Evolutionary conservation across 2,797 vertebrate species (phyloP).

Genomic region (Tangara arthus): DNA sequence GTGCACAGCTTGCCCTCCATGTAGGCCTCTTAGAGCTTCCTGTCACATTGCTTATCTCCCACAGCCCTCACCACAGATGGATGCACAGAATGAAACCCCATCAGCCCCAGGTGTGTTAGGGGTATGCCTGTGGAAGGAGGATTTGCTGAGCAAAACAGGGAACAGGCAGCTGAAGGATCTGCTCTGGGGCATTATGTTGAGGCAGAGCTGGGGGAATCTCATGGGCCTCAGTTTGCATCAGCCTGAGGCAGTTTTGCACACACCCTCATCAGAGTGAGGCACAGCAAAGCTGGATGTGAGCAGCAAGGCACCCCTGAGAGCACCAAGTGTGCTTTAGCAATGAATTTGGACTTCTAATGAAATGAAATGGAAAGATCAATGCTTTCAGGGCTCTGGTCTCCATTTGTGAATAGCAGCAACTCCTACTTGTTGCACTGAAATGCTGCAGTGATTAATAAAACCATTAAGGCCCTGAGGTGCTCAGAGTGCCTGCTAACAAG

Average conservation of each 20-base stretch:
- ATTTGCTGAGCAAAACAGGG: not conserved
- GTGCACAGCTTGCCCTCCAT: not conserved
- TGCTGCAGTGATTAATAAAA: not conserved
- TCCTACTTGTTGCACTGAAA: not conserved
- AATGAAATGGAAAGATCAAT: not conserved
- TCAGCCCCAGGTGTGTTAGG: not conserved
- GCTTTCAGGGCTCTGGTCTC: not conserved
- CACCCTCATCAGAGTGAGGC: not conserved
- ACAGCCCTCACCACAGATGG: not conserved
- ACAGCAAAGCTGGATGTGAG: not conserved
- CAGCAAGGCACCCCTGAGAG: not conserved
- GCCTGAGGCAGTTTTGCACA: not conserved
- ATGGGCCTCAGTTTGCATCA: not conserved
- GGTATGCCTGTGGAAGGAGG: not conserved
- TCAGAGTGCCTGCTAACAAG: not conserved
- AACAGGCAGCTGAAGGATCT: not conserved
- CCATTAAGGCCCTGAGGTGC: not conserved
- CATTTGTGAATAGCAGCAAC: not conserved
- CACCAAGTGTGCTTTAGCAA: not conserved
- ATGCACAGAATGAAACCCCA: not conserved
- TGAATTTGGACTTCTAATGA: not conserved
- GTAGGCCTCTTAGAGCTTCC: accelerated
- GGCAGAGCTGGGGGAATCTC: not conserved
- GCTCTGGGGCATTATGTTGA: not conserved
- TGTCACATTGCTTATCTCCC: not conserved